Evolutionary conservation across 2,113 vertebrate genomes (phyloP).

Genomic region (Labeo catla): DNA sequence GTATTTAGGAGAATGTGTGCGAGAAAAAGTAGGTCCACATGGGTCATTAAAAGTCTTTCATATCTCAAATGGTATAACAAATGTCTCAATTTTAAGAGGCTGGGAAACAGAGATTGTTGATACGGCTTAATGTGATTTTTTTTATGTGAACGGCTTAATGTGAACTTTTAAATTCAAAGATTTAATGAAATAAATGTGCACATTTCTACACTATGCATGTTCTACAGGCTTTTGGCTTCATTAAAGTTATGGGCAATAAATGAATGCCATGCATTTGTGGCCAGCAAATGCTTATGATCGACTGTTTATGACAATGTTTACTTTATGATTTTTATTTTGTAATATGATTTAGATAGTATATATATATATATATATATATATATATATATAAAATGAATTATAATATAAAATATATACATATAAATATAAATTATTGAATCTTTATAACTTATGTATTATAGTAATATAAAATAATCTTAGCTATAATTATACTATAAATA

Average conservation of each 20-base stretch:
- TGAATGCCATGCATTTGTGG: neutral
- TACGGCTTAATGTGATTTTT: too few species aligned
- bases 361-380: too few species aligned
- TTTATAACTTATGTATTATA: too few species aligned
- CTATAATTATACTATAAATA: too few species aligned
- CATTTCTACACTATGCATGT: neutral
- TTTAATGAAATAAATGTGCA: neutral
- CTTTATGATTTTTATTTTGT: too few species aligned
- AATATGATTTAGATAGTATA: neutral
- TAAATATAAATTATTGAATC: too few species aligned
- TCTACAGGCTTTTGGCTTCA: neutral
- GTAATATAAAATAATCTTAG: too few species aligned
- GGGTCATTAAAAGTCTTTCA: neutral
- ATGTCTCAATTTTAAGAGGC: neutral
- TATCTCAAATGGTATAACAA: neutral
- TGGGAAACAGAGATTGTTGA: neutral
- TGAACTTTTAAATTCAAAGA: neutral
- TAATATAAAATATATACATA: too few species aligned
- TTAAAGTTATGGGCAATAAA: neutral
- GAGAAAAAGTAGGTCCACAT: neutral
- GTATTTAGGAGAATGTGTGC: neutral
- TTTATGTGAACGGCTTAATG: too few species aligned
- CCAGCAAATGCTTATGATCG: neutral
- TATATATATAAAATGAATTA: too few species aligned
- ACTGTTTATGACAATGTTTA: neutral